Conservation (phyloP, 2,888 invertebrate genomes). For the Volucella inflata region DNA sequence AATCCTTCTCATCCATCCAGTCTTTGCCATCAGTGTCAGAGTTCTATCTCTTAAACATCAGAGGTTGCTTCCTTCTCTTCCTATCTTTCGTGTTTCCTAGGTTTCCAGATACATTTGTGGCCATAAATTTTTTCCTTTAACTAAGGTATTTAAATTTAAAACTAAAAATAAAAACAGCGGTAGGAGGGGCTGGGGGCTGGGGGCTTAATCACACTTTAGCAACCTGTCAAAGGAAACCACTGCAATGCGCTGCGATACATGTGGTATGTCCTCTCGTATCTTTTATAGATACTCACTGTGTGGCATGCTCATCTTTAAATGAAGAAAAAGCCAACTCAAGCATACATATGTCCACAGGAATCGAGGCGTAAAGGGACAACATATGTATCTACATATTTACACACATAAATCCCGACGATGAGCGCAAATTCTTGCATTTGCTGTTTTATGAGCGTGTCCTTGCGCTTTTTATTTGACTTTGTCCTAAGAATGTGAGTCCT, state of each 20-base stretch:
- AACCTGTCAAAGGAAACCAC: conserved; percentile 63
- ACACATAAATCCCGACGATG: conserved; percentile 59
- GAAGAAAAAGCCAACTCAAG: conserved; percentile 54
- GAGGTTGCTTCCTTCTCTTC: conserved; percentile 13
- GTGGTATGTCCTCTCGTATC: background rate
- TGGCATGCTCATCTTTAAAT: conserved; percentile 41
- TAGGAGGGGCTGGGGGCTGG: conserved; percentile 13
- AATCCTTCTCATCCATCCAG: conserved; percentile 39
- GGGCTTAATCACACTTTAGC: conserved; percentile 56
- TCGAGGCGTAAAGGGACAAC: conserved; percentile 46
- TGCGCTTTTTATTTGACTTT: conserved; percentile 59
- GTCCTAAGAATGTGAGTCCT: conserved; percentile 25
- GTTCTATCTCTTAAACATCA: too few relatives aligned
- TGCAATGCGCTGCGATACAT: conserved; percentile 56
- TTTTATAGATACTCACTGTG: background rate
- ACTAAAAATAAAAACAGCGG: conserved; percentile 22
- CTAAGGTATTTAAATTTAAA: conserved; percentile 55
- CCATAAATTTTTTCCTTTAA: conserved; percentile 48
- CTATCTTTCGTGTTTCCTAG: conserved; percentile 13
- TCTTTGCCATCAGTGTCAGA: too few relatives aligned
- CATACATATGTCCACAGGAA: conserved; percentile 66
- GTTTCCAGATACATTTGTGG: conserved; percentile 29
- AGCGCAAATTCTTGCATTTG: conserved; percentile 62
- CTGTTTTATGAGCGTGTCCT: conserved; percentile 68
- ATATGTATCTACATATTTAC: too few relatives aligned